These are phyloP conservation scores for Hymenochirus boettgeri DNA, from an alignment of 2,113 vertebrate genomes.

Conservation along the genomic window DNA sequence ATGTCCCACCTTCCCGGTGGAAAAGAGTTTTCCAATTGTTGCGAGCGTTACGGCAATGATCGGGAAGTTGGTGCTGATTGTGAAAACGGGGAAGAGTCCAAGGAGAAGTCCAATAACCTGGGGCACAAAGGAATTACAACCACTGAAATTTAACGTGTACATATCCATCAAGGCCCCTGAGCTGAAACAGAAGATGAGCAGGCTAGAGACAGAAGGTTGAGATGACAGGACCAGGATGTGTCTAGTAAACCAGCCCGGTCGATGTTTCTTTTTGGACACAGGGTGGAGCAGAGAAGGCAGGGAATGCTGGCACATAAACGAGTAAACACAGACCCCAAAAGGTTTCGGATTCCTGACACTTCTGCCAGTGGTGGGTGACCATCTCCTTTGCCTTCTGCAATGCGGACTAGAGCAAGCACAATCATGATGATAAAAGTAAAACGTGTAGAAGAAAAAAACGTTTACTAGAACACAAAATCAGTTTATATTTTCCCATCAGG, in stretches of 20 bases:
- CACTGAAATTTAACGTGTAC: conserved; percentile 94
- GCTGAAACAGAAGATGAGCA: conserved; percentile 93
- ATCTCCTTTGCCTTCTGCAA: conserved; percentile 70
- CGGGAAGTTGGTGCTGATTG: conserved; percentile 98
- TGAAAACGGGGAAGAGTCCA: conserved; percentile 95
- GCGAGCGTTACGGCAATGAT: conserved; percentile 95
- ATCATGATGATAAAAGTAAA: conserved; percentile 95
- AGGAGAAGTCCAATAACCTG: conserved; percentile 83
- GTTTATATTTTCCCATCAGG: background rate
- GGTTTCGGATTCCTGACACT: conserved; percentile 79
- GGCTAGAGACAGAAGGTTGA: too few species aligned
- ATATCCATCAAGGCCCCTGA: conserved; percentile 84
- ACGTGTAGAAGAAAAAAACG: conserved; percentile 27
- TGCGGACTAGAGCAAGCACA: conserved; percentile 85
- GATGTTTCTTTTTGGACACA: conserved; percentile 80
- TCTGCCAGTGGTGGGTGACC: conserved; percentile 76
- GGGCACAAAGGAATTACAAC: conserved; percentile 70
- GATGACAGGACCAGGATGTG: conserved; percentile 85
- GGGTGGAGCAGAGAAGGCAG: conserved; percentile 91
- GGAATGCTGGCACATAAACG: conserved; percentile 98
- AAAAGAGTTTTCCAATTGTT: conserved; percentile 99
- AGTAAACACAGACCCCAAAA: conserved; percentile 97
- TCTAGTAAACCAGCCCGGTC: conserved; percentile 74
- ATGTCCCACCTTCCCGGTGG: conserved; percentile 89
- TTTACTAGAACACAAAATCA: background rate